Conservation (phyloP, 1,140 invertebrate genomes). For the Neodiprion pinetum region DNA sequence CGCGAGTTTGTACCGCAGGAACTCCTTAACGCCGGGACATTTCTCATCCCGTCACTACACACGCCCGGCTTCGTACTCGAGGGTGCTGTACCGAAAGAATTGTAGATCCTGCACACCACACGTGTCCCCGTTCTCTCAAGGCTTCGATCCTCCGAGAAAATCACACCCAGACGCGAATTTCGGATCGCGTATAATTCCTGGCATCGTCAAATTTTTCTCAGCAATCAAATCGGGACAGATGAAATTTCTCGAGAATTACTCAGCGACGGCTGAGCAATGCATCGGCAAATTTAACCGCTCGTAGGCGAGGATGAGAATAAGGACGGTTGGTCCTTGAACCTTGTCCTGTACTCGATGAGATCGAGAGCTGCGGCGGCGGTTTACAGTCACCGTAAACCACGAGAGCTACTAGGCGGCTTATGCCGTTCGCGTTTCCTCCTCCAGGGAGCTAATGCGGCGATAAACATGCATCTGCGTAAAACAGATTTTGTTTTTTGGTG, state of each 20-base stretch:
- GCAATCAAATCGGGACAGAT: too few species aligned
- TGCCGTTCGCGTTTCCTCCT: constrained; percentile 16
- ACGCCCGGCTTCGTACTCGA: background rate
- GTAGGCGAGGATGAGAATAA: too few species aligned
- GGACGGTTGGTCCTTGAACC: too few species aligned
- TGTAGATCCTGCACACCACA: background rate
- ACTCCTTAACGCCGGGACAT: background rate
- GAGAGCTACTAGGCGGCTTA: constrained; percentile 31
- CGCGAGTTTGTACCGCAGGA: background rate
- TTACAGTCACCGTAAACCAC: constrained; percentile 45
- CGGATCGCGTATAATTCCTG: too few species aligned
- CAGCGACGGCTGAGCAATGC: too few species aligned
- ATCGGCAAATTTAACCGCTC: too few species aligned
- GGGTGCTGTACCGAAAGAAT: background rate
- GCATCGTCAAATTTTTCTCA: too few species aligned
- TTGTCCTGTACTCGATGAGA: background rate
- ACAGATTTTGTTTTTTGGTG: constrained; percentile 8
- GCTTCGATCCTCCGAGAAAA: too few species aligned
- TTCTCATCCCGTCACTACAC: background rate
- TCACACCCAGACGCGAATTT: too few species aligned
- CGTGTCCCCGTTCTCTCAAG: too few species aligned
- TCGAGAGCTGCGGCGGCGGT: constrained; percentile 2
- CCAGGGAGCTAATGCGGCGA: constrained; percentile 42
- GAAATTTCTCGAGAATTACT: too few species aligned
- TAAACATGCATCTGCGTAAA: constrained; percentile 50